Evolutionary conservation across 92 coral and sea anemone genomes (phyloP).

Genomic region (Zoanthus sociatus): DNA sequence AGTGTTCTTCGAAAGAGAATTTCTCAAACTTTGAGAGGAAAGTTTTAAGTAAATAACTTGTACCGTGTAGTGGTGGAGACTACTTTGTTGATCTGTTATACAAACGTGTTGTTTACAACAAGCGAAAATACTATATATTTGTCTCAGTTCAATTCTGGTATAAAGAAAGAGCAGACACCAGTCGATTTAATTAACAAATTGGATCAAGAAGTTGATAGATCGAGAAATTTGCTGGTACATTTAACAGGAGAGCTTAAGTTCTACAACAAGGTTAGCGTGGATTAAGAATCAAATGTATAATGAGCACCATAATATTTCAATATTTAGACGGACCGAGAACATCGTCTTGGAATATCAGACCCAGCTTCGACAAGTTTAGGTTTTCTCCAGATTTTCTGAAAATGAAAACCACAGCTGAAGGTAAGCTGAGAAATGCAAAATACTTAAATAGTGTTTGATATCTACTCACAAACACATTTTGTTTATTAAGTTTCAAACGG

Average conservation of each 20-base stretch:
- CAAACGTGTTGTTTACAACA: neutral
- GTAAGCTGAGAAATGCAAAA: neutral
- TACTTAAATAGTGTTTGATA: neutral
- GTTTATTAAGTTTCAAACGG: neutral
- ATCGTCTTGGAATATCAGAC: slow-evolving; percentile 32
- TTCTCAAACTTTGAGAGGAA: neutral
- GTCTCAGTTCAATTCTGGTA: slow-evolving; percentile 6
- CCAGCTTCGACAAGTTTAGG: slow-evolving; percentile 29
- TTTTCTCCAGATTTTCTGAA: slow-evolving; percentile 23
- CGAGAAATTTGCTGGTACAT: neutral
- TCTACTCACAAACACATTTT: neutral
- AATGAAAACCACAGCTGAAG: slow-evolving; percentile 31
- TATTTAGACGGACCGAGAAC: slow-evolving; percentile 37
- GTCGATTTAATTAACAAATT: slow-evolving; percentile 11
- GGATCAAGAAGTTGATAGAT: slow-evolving; percentile 16
- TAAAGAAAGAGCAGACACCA: neutral
- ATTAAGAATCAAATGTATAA: neutral
- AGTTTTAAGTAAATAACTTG: neutral
- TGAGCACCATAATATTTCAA: slow-evolving; percentile 42
- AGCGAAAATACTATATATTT: neutral
- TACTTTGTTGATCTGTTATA: neutral
- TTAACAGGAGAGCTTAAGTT: neutral
- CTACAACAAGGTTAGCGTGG: neutral
- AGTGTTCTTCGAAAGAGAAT: neutral
- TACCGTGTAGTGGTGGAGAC: neutral